Base-by-base conservation (phyloP, 2,113 vertebrate genomes). In the Puntigrus tetrazona region DNA sequence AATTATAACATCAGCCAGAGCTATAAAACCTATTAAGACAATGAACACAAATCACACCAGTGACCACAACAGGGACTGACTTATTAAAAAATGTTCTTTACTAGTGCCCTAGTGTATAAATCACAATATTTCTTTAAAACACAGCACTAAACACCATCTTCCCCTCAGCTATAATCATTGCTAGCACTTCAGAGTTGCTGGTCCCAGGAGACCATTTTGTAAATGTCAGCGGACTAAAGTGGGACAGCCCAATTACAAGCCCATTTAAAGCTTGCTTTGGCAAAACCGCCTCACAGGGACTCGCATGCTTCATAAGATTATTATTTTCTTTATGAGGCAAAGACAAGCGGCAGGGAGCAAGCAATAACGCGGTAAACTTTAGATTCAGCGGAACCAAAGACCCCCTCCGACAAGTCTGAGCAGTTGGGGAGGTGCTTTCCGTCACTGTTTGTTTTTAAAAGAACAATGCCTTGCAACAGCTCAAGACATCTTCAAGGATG, bases 241-340 rank as follows among this genome's bases (percentile, higher is more conserved):
- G 72, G 79, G 78, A 80, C 79, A 78, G 78, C 69, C 72, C 86
- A 87, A 90, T 90, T 88, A 89, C 86, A 88, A 77, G 74, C 52
- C 82, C 74, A 75, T 87, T 89, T 87, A 83, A 85, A 65, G 31
- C 69, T 78, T 11, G 52, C 79, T 82, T 61, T 81, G 36, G 67
- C 78, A 72, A 81, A 50, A 75, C 80, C 14, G 72, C 83, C 70
- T 87, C 65, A 57, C 36, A 81, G 76, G 52, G 70, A 83, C 65
- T 75, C 38, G 57, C 63, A 86, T 61, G 82, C 45, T 86, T 81
- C 61, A 25, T 73, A 38, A 74, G 81, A 83, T 81, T 77, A 78
- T 63, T 84, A 74, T 80, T 70, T 81, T 77, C 78, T 89, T 86
- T 45, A 84, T 59, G 45, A 65, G 83, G 65, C 81, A 38, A 84